Evolutionary conservation across 1,140 invertebrate species (phyloP), one percentile per base, ranked within the genome.

Genomic region (Philaenus spumarius): DNA sequence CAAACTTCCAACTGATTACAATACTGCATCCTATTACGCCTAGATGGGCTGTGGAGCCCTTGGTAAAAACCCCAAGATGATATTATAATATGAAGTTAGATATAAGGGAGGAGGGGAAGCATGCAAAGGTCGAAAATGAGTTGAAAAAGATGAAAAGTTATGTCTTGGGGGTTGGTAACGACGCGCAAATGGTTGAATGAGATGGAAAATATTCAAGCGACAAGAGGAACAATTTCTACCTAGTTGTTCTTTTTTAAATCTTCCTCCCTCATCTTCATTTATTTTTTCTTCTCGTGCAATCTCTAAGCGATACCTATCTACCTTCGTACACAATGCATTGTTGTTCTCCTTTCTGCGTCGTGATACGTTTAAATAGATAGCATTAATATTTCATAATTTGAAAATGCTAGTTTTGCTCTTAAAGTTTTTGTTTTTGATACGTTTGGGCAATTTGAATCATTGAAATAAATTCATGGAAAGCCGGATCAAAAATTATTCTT

Each of bases 161-260:
- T 47, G 45, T 47, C 45, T 47, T 22, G 45, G 22, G 46, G 46
- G 46, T 24, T 24, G 22, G 48, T 51, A 26, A 51, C 23, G 30
- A 51, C 30, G 3, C 26, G 26, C 26, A 30, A 51, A 51, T 51
- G 58, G 40, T 15, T 12, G 58, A 62, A 62, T 48, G 52, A 60
- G 53, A 60, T 26, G 46, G 56, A 58, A 60, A 62, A 62, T 59
- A 55, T 59, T 54, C 51, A 60, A 22, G 23, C 48, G 6, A 46
- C 39, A 48, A 35, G 48, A 26, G 45, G 30, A 26, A 51, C 48
- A 51, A 51, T 51, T 26, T 51, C 34, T 14, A 22, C n/a, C n/a
- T n/a, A 20, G 45, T 47, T 24, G 45, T 30, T 30, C 9, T n/a
- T 30, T 30, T 30, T 30, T 30, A 30, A 30, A 47, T 22, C 26